A percentile compares a stretch with the other conserved stretches of the same genome.
phyloP scores from a whole-genome alignment of 2,113 vertebrate genomes.

The Bufo gargarizans region DNA sequence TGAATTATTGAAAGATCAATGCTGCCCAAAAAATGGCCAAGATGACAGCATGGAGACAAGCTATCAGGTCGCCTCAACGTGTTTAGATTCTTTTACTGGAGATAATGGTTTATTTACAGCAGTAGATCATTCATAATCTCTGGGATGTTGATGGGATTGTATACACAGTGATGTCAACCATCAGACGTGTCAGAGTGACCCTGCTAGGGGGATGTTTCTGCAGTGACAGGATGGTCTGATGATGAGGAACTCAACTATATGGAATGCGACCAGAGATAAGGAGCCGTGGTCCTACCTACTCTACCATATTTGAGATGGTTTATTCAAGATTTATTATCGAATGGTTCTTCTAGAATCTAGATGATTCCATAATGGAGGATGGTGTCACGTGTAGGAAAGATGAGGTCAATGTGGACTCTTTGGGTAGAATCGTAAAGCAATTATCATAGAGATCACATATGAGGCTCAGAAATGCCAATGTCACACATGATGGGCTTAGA shows the following conservation, averaged over 20 bases:
- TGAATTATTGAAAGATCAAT: not conserved
- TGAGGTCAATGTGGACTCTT: no score
- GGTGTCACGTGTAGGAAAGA: not conserved
- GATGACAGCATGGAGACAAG: not conserved
- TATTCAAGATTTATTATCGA: not conserved
- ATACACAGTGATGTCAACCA: slow-evolving; percentile 28
- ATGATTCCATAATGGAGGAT: not conserved
- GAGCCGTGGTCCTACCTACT: not conserved
- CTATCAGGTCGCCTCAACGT: not conserved
- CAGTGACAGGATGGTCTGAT: not conserved
- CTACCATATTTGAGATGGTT: not conserved
- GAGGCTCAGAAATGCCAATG: no score
- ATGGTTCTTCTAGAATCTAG: not conserved
- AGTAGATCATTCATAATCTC: slow-evolving; percentile 40
- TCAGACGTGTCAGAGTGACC: slow-evolving; percentile 49
- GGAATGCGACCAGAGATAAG: slow-evolving; percentile 14
- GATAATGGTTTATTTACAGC: slow-evolving; percentile 47
- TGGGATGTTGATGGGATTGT: not conserved
- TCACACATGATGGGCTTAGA: no score
- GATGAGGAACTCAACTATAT: not conserved
- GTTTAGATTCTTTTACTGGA: slow-evolving; percentile 25
- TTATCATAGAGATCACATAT: no score
- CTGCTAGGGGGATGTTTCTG: not conserved
- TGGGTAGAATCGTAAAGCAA: no score
- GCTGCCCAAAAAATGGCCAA: not conserved